Conservation (phyloP, 2,888 invertebrate species). For the Aleiodes alternator region DNA sequence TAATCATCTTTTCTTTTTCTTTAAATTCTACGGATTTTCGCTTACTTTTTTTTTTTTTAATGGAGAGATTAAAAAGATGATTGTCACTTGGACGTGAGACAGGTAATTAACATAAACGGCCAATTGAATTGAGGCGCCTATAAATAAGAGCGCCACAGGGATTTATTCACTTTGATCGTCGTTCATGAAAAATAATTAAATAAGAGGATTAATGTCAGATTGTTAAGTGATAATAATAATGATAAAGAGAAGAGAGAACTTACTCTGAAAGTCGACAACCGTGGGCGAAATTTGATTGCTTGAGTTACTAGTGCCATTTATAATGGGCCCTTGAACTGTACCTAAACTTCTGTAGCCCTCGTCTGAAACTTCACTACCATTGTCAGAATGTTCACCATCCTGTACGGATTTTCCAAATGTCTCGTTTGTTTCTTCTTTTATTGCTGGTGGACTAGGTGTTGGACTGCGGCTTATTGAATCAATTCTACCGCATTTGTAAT, state of each 20-base stretch:
- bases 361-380: constrained; percentile 90
- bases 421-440: constrained; percentile 59
- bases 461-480: constrained; percentile 65
- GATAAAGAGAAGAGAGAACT: constrained; percentile 51
- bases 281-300: constrained; percentile 65
- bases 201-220: constrained; percentile 22
- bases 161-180: constrained; percentile 17
- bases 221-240: background rate
- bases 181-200: constrained; percentile 39
- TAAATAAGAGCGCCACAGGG: too few species aligned
- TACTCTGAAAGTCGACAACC: constrained; percentile 71
- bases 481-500: constrained; percentile 68
- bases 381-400: constrained; percentile 79
- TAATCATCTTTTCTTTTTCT: too few species aligned
- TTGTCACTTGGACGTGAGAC: constrained; percentile 18
- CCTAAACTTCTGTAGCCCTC: constrained; percentile 90
- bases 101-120: constrained; percentile 3
- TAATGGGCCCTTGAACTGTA: constrained; percentile 77
- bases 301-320: constrained; percentile 69
- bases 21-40: too few species aligned
- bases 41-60: too few species aligned
- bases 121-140: background rate
- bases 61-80: background rate
- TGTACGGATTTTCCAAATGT: constrained; percentile 65
- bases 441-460: constrained; percentile 63